Evolutionary conservation across 2,888 invertebrate genomes (phyloP), one percentile per base, ranked within the genome.

Genomic region (Micoletzkya japonica): DNA sequence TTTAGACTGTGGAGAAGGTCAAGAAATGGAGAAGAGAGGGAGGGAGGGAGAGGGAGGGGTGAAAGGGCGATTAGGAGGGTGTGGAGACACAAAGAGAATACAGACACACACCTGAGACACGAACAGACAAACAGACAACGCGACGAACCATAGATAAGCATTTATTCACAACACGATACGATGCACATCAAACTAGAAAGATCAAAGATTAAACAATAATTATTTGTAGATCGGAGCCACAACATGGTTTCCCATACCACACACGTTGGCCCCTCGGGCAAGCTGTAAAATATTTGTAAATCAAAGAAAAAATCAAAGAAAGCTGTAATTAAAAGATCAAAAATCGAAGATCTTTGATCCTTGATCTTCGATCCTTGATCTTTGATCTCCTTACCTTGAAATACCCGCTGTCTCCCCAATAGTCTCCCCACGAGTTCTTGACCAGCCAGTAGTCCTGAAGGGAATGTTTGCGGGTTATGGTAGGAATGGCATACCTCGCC

Each of bases 341-440:
- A n/a, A n/a, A n/a, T n/a, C n/a, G 2, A 37, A n/a, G 4, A 52
- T 52, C n/a, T 14, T n/a, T 24, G 52, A 52, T 52, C 52, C 4
- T 2, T 4, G 10, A 59, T 37, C 10, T 56, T 32, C 17, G 1
- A 4, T 32, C 30, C 30, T 32, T 4, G 10, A 32, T 32, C 28
- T 4, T 7, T 10, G 2, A 6, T 28, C 10, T 14, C 2, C 28
- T 24, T 2, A 63, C 63, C 56, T 66, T 66, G 56, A 66, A 66
- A 20, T 66, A 66, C 14, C 66, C 66, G 17, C 37, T 32, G n/a
- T 66, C 66, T 1, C 66, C 66, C 66, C 66, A 66, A 37, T 56
- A 66, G 30, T 56, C 56, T 34, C 66, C 66, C 66, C 66, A 66
- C 7, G 66, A 66, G 56, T 66, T 66, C 56, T 66, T 66, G 17